phyloP scores from a whole-genome alignment of 2,888 invertebrate genomes.

The Celastrina argiolus region DNA sequence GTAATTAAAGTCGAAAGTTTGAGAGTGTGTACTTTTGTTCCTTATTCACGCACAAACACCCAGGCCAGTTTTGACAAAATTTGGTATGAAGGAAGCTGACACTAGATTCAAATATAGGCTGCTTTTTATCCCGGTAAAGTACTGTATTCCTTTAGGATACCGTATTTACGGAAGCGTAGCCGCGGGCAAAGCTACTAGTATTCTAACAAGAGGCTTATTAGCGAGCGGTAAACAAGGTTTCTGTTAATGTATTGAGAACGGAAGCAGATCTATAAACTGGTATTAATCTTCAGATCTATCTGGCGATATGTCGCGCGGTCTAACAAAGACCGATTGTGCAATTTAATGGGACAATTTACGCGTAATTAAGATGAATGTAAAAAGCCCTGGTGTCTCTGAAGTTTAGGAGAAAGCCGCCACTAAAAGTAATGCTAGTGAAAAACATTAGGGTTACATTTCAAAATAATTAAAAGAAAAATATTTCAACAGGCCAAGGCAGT shows the following conservation, averaged over 20 bases:
- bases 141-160: no score
- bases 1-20: no score
- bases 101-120: no score
- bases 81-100: no score
- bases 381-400: background rate
- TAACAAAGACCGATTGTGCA: slow-evolving; percentile 37
- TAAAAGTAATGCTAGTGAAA: background rate
- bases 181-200: background rate
- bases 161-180: no score
- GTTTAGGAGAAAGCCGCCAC: background rate
- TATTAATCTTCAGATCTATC: slow-evolving; percentile 45
- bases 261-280: slow-evolving; percentile 40
- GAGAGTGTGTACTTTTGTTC: no score
- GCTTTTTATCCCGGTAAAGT: no score
- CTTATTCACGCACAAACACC: no score
- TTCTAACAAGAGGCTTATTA: slow-evolving; percentile 34
- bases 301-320: slow-evolving; percentile 42
- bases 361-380: slow-evolving; percentile 7
- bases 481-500: no score
- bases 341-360: slow-evolving; percentile 8
- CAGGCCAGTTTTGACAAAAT: no score
- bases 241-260: slow-evolving; percentile 33
- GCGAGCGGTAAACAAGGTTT: slow-evolving; percentile 31
- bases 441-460: no score
- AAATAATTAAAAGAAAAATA: no score